Percentiles rank a stretch among this genome's conserved stretches.
Conservation (phyloP, 1,140 invertebrate species). For the Bombus terrestris region DNA sequence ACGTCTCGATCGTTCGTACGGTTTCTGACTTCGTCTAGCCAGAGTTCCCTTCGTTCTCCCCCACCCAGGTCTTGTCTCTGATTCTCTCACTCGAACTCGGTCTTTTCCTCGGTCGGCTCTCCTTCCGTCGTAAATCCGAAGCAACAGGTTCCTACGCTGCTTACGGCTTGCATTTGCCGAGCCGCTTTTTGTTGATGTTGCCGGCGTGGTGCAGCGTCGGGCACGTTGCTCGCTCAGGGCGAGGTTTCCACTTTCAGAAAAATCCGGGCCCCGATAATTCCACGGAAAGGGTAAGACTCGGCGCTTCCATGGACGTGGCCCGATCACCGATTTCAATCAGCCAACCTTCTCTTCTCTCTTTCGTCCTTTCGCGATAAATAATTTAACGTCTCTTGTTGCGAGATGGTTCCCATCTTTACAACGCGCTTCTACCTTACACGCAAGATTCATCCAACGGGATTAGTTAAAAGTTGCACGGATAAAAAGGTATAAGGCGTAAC, state of each 20-base stretch:
- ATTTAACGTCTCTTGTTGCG: background rate
- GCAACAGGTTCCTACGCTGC: slow-evolving; percentile 70
- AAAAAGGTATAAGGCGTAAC: too few species aligned
- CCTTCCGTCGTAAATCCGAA: slow-evolving; percentile 51
- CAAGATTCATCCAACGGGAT: background rate
- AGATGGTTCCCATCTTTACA: background rate
- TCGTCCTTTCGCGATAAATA: background rate
- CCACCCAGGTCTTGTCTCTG: background rate
- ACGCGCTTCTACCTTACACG: background rate
- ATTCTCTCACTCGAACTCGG: slow-evolving; percentile 24
- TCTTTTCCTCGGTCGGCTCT: slow-evolving; percentile 26
- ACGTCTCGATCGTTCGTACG: too few species aligned
- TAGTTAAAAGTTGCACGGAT: background rate
- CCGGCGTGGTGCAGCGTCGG: background rate
- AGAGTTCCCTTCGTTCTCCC: background rate
- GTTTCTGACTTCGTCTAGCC: background rate
- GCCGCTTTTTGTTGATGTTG: slow-evolving; percentile 58
- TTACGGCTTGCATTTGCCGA: slow-evolving; percentile 52
- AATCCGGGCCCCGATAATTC: slow-evolving; percentile 51
- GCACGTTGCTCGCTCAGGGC: slow-evolving; percentile 38
- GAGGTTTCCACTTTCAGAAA: slow-evolving; percentile 65
- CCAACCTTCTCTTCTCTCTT: background rate
- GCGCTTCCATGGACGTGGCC: background rate
- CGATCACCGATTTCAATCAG: too few species aligned
- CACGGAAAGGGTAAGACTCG: background rate